phyloP scores from a whole-genome alignment of 2,888 invertebrate species.

The Hypomecis atomaria region DNA sequence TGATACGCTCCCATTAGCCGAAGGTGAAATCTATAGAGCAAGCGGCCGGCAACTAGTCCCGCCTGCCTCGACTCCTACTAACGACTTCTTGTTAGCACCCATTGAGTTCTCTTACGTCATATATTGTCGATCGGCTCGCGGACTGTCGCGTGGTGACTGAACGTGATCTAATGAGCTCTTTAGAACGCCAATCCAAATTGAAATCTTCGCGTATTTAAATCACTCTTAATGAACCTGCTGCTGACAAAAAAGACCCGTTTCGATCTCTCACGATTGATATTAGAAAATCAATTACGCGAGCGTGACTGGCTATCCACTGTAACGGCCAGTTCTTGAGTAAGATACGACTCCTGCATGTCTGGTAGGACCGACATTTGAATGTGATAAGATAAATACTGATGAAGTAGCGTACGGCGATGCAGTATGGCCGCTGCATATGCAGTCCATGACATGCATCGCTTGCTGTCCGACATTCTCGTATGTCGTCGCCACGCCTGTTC shows the following conservation, averaged over 20 bases:
- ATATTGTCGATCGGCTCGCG: constrained; percentile 57
- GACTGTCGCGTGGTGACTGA: constrained; percentile 43
- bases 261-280: constrained; percentile 62
- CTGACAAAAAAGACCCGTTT: constrained; percentile 57
- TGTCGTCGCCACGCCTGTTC: constrained; percentile 60
- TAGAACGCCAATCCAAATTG: constrained; percentile 62
- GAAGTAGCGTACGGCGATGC: constrained; percentile 29
- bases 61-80: constrained; percentile 51
- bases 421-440: constrained; percentile 41
- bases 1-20: constrained; percentile 60
- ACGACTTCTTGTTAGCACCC: constrained; percentile 73
- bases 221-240: constrained; percentile 64
- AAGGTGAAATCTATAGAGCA: constrained; percentile 68
- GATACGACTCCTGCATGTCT: constrained; percentile 35
- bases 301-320: constrained; percentile 50
- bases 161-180: constrained; percentile 69
- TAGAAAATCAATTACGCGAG: constrained; percentile 61
- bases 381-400: constrained; percentile 17
- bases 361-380: constrained; percentile 27
- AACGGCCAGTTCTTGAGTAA: constrained; percentile 41
- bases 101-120: constrained; percentile 70
- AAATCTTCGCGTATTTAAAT: constrained; percentile 61
- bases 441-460: constrained; percentile 55
- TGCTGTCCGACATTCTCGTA: constrained; percentile 49
- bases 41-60: constrained; percentile 52